Base-by-base conservation (phyloP, 2,888 invertebrate genomes). In the Apoda limacodes region DNA sequence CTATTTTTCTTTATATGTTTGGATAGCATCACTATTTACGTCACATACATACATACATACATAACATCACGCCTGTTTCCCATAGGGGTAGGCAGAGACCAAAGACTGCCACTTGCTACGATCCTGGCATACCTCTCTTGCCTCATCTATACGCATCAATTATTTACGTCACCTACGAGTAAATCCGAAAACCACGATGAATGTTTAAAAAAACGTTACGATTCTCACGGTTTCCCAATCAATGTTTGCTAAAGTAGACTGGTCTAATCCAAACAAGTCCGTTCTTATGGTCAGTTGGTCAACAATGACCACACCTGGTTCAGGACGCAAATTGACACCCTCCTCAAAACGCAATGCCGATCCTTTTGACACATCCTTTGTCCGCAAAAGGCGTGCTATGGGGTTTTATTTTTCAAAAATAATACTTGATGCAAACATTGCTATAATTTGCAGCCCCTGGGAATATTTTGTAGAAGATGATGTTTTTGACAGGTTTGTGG, bases 291-390 rank as follows among this genome's bases (percentile, higher is more conserved):
- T 78, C 78, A 78, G 75, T 70, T 65, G 71, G 47, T 41, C 60
- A 56, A 68, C 67, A 74, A 74, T 66, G 63, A 58, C 68, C 67
- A 48, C 69, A 69, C 68, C 70, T 70, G 78, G 75, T 55, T 52
- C 40, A 52, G 48, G 53, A 53, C 57, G 59, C 61, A 57, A 65
- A 69, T 61, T 56, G 63, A 68, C 72, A 71, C 75, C 76, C 76
- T 67, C 62, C 59, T 65, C 56, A 64, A 58, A 58, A 45, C 42
- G 48, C 47, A 50, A 51, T 52, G 50, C 43, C 52, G 52, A 66
- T 64, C 60, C 64, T 61, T 69, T 63, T 60, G 68, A 62, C 61
- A 44, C 50, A 30, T 47, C 58, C 52, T 56, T 72, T 72, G 70
- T 74, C 38, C 39, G 32, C 39, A 37, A 57, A 46, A 67, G 76